phyloP scores from a whole-genome alignment of 2,113 vertebrate species.

The Festucalex cinctus region DNA sequence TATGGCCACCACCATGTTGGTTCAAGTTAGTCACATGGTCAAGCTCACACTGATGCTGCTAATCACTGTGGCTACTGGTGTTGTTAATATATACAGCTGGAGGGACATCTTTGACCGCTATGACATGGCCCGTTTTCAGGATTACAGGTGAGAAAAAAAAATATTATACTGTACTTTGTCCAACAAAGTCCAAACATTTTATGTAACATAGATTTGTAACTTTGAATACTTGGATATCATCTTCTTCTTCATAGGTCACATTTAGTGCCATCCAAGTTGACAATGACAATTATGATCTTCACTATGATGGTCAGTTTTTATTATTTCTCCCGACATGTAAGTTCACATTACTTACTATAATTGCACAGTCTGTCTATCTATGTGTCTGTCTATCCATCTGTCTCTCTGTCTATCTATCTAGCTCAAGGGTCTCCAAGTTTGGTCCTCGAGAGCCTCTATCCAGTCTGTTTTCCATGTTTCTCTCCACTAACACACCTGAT shows the following conservation, averaged over 20 bases:
- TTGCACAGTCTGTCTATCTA: neutral
- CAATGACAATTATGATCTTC: constrained; percentile 87
- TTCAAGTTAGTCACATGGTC: constrained; percentile 99
- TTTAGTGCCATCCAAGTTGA: constrained; percentile 86
- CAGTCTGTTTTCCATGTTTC: too few species aligned
- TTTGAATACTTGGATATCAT: neutral
- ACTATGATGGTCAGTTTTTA: constrained; percentile 96
- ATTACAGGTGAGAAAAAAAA: constrained; percentile 73
- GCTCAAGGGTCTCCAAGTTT: too few species aligned
- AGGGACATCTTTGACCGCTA: constrained; percentile 84
- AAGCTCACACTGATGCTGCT: constrained; percentile 93
- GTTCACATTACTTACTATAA: constrained; percentile 42
- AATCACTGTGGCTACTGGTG: constrained; percentile 74
- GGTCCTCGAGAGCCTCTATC: too few species aligned
- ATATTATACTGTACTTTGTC: neutral
- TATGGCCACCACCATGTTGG: constrained; percentile 92
- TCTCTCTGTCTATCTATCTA: too few species aligned
- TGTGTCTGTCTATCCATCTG: too few species aligned
- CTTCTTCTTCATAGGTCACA: constrained; percentile 63
- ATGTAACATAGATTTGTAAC: neutral
- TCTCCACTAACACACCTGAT: too few species aligned
- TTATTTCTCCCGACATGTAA: constrained; percentile 93
- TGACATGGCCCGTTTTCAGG: constrained; percentile 76
- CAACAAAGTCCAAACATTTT: neutral
- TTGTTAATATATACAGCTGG: constrained; percentile 88